Percentiles rank a stretch among this genome's conserved stretches.
These are phyloP conservation scores for Drosophila mauritiana DNA, from an alignment of 1,140 invertebrate genomes.

Conservation along the genomic window DNA sequence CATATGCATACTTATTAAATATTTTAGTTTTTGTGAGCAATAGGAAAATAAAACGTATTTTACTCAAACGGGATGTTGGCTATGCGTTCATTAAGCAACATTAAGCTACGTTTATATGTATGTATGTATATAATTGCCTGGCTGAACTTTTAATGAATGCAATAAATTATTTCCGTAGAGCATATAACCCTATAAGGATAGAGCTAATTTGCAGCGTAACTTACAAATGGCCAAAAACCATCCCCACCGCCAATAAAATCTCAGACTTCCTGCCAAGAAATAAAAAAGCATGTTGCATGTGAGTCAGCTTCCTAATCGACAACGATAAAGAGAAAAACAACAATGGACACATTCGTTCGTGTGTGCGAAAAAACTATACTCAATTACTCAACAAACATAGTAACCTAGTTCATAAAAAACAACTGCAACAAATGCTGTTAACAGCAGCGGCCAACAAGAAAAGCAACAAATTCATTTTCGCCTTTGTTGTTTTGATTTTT, in stretches of 20 bases:
- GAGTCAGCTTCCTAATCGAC: conserved; percentile 72
- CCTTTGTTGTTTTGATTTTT: conserved; percentile 59
- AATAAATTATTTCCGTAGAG: conserved; percentile 5
- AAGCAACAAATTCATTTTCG: conserved; percentile 82
- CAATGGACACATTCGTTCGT: conserved; percentile 59
- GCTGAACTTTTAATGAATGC: conserved; percentile 4
- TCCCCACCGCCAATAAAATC: not conserved
- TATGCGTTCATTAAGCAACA: not conserved
- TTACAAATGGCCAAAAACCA: not conserved
- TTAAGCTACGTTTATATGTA: conserved; percentile 11
- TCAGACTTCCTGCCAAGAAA: conserved; percentile 33
- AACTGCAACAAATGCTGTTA: conserved; percentile 69
- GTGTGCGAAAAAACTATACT: conserved; percentile 80
- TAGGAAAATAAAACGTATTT: not conserved
- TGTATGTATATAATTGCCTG: not conserved
- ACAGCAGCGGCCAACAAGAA: conserved; percentile 77
- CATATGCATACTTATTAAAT: too few relatives aligned
- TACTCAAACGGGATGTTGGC: not conserved
- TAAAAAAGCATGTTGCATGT: conserved; percentile 66
- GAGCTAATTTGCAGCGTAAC: conserved; percentile 24
- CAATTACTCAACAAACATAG: conserved; percentile 83
- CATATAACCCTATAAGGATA: conserved; percentile 20
- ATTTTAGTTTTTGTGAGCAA: too few relatives aligned
- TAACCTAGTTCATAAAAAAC: conserved; percentile 80
- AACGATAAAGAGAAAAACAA: conserved; percentile 38